These are phyloP conservation scores for Listronotus bonariensis DNA, from an alignment of 1,140 invertebrate species.

Conservation along the genomic window DNA sequence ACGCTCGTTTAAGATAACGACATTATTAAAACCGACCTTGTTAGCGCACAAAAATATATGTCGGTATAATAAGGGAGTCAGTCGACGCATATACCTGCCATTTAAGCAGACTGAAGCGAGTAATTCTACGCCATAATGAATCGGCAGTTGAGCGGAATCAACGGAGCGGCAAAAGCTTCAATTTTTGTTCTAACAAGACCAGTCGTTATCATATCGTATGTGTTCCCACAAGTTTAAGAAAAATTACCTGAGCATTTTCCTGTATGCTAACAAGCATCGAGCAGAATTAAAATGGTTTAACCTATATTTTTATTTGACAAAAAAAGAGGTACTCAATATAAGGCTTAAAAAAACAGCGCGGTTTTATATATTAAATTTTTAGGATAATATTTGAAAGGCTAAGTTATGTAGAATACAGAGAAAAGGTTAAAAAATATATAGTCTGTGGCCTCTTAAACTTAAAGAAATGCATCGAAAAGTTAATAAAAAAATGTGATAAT, in stretches of 20 bases:
- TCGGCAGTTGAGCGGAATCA: constrained; percentile 26
- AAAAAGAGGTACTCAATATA: too few relatives aligned
- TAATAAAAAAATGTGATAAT: too few relatives aligned
- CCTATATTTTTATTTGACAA: too few relatives aligned
- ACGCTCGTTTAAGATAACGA: constrained; percentile 18
- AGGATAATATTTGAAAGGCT: too few relatives aligned
- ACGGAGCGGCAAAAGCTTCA: constrained; percentile 18
- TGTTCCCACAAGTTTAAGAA: constrained; percentile 10
- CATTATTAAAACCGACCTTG: constrained; percentile 15
- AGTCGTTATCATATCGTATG: constrained; percentile 19
- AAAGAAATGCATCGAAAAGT: too few relatives aligned
- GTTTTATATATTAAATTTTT: too few relatives aligned
- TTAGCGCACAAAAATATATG: constrained; percentile 14
- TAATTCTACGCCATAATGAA: constrained; percentile 25
- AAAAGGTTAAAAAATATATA: too few relatives aligned
- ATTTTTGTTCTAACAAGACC: constrained; percentile 29
- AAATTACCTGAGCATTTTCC: neutral
- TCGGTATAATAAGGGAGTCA: neutral
- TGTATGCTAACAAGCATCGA: too few relatives aligned
- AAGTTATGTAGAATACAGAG: too few relatives aligned
- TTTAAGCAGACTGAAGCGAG: constrained; percentile 9
- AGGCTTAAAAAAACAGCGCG: too few relatives aligned
- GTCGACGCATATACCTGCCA: constrained; percentile 7
- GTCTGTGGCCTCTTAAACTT: too few relatives aligned
- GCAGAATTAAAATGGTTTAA: too few relatives aligned